Conservation (phyloP, 2,797 vertebrate species). For the Synaphobranchus kaupii region DNA sequence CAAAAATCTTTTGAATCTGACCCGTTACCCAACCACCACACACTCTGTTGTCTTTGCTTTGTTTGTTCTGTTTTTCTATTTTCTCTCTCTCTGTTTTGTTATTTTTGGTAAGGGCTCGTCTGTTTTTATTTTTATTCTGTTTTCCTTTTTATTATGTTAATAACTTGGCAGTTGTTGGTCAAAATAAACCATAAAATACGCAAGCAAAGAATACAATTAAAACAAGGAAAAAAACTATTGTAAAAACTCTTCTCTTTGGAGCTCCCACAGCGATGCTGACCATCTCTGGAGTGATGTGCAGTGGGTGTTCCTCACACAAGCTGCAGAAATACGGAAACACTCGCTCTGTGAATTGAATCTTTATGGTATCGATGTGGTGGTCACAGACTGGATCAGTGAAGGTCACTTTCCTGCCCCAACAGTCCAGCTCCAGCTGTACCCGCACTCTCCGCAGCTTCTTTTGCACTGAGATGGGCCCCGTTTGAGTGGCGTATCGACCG, state of each 20-base stretch:
- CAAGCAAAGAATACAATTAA: no score
- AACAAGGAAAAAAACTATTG: no score
- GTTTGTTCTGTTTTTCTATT: no score
- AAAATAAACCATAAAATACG: no score
- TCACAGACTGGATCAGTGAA: conserved; percentile 19
- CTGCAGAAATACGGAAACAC: conserved; percentile 26
- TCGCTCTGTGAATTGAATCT: conserved; percentile 8
- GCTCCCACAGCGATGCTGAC: not conserved
- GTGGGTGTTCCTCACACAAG: not conserved
- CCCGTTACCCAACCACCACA: no score
- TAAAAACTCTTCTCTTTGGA: not conserved
- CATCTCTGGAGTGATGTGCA: not conserved
- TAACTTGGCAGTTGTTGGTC: no score
- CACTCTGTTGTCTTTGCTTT: no score
- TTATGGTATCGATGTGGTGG: not conserved
- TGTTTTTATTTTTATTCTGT: no score
- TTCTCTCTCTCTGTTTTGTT: no score
- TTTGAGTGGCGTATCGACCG: not conserved
- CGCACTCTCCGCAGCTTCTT: conserved; percentile 13
- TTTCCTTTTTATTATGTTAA: no score
- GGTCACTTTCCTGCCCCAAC: conserved; percentile 1
- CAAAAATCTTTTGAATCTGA: no score
- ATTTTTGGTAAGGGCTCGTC: no score
- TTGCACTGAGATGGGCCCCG: not conserved
- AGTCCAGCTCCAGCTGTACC: conserved; percentile 19